Evolutionary conservation across 2,888 invertebrate genomes (phyloP), one percentile per base, ranked within the genome.

Genomic region (Pristionchus japonicus): DNA sequence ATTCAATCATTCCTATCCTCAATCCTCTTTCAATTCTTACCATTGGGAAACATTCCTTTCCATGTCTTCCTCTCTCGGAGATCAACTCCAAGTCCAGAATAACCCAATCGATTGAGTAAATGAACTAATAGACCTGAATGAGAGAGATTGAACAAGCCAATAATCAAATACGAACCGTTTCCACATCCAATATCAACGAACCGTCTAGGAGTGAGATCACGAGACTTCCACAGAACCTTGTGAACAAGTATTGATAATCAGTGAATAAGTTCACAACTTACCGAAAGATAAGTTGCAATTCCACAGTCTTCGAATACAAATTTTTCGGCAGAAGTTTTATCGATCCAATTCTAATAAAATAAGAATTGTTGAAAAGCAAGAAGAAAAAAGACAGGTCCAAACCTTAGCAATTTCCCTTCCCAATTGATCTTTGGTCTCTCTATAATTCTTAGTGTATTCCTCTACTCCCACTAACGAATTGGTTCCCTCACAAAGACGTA

Each of bases 121-220:
- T 92, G 90, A 15, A 92, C 91, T 13, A 94, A 89, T 40, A 94
- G 89, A 9, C 87, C 87, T 77, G 37, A 57, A 9, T 17, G 1
- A 67, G 13, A 61, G 11, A 52, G 27, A 77, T 40, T 7, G 77
- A 9, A 27, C 11, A 13, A n/a, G 13, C n/a, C 15, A 40, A 49
- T 57, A n/a, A 57, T 91, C 98, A 96, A 95, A 13, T n/a, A 9
- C 43, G 2, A 43, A 87, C 99, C 99, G 96, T 99, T 99, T 0
- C 99, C 99, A 96, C 99, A 99, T 0, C 99, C 99, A 87, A 98
- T 96, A 95, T 99, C 99, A 0, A 98, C 96, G 96, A 98, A 99
- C n/a, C 43, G 77, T n/a, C 80, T 89, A 27, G 92, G 92, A 9
- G 15, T n/a, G 1, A 80, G 34, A 1, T 82, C 82, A 11, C 67